Conservation (phyloP, 2,113 vertebrate genomes). For the Thinocorus orbignyianus region DNA sequence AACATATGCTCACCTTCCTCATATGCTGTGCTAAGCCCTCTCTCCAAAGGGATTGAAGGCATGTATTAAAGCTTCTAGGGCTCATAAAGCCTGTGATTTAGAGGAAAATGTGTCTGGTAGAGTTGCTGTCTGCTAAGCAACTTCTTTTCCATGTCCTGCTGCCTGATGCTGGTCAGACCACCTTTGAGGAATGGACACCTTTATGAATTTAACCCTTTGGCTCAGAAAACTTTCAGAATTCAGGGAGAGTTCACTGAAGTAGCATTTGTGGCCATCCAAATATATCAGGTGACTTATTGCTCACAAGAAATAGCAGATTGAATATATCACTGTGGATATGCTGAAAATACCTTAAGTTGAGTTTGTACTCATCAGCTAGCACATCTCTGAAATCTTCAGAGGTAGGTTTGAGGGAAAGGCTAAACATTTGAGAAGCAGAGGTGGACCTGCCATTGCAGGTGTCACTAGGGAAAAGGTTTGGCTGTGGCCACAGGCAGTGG, state of each 20-base stretch:
- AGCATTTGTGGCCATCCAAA: background rate
- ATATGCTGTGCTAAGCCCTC: background rate
- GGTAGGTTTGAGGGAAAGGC: background rate
- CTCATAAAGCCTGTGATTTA: background rate
- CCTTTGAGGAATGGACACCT: background rate
- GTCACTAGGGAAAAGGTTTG: background rate
- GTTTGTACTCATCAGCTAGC: background rate
- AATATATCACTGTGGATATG: background rate
- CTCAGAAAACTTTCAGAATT: background rate
- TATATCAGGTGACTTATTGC: background rate
- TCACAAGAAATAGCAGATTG: background rate
- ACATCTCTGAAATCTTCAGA: background rate
- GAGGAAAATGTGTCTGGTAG: background rate
- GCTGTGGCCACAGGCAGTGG: background rate
- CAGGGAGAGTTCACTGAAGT: background rate
- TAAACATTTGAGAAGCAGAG: background rate
- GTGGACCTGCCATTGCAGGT: background rate
- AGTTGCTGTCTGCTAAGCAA: background rate
- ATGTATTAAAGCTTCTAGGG: background rate
- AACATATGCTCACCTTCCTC: background rate
- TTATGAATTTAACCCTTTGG: background rate
- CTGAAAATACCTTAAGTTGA: background rate
- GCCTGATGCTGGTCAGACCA: background rate
- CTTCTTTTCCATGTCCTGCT: background rate
- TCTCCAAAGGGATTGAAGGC: background rate